phyloP scores from a whole-genome alignment of 2,797 vertebrate species.

The Peromyscus nudipes region DNA sequence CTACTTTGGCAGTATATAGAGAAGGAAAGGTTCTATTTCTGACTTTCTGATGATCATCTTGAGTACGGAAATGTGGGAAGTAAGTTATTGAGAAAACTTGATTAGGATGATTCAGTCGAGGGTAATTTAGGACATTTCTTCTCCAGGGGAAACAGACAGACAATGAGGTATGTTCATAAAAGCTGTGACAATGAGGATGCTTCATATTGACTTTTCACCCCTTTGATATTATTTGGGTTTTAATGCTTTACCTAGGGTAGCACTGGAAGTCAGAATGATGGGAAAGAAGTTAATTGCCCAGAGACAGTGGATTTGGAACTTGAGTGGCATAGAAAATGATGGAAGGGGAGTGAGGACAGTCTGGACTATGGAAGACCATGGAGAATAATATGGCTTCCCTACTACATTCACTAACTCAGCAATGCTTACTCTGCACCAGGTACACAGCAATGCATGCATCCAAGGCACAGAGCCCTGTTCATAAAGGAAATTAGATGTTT shows the following conservation, averaged over 20 bases:
- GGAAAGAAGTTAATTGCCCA: not conserved
- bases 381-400: not conserved
- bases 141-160: too few species aligned
- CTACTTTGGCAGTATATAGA: too few species aligned
- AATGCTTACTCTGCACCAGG: not conserved
- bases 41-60: too few species aligned
- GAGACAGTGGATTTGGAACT: not conserved
- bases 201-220: not conserved
- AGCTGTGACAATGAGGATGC: not conserved
- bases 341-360: not conserved
- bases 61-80: too few species aligned
- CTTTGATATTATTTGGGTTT: slow-evolving; percentile 52
- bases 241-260: not conserved
- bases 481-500: not conserved
- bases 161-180: too few species aligned
- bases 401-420: not conserved
- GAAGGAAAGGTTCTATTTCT: too few species aligned
- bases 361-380: not conserved
- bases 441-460: not conserved
- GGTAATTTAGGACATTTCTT: too few species aligned
- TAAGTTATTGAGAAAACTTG: too few species aligned
- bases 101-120: too few species aligned
- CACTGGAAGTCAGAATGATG: not conserved
- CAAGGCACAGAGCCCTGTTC: not conserved
- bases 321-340: not conserved